Base-by-base conservation (phyloP, 2,113 vertebrate genomes). In the Cololabis saira region DNA sequence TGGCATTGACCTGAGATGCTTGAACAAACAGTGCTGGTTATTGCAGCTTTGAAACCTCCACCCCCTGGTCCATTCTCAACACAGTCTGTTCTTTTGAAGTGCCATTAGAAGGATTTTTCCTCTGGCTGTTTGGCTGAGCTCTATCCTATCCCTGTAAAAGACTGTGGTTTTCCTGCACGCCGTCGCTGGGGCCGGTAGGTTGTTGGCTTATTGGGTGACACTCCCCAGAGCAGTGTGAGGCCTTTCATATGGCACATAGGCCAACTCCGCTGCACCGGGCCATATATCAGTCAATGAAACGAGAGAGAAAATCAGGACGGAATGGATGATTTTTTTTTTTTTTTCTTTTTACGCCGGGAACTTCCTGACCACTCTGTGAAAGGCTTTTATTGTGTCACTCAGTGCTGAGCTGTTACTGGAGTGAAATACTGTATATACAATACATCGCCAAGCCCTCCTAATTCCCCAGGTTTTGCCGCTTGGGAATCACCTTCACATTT, bases 1-100 rank as follows among this genome's bases (percentile, higher is more conserved):
- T 83, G 83, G 83, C 86, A 81, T 77, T 89, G 87, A 87, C 87
- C 87, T 88, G 67, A 74, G 84, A 86, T 76, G 66, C 78, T 80
- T 73, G 80, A 86, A 85, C 85, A 89, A 92, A 88, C 82, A 87
- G 59, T 49, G 62, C 70, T 67, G 66, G 75, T 82, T 71, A 75
- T 64, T 59, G 62, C 70, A 67, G 81, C 81, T 79, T 87, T 89
- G 75, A 86, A 90, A 69, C 74, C 67, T 43, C 75, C 69, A 71
- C 80, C 79, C 79, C 81, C 75, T 22, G 53, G 83, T 51, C 81
- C 80, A 54, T 82, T 87, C 73, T 82, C 80, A 81, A 64, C 74
- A 75, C 68, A 71, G 59, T 61, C 81, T 87, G 82, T 82, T 87
- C 87, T 87, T 91, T 90, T 90, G 84, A 89, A 89, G 83, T 85